Base-by-base conservation (phyloP, 2,797 vertebrate species). In the Clamator glandarius region DNA sequence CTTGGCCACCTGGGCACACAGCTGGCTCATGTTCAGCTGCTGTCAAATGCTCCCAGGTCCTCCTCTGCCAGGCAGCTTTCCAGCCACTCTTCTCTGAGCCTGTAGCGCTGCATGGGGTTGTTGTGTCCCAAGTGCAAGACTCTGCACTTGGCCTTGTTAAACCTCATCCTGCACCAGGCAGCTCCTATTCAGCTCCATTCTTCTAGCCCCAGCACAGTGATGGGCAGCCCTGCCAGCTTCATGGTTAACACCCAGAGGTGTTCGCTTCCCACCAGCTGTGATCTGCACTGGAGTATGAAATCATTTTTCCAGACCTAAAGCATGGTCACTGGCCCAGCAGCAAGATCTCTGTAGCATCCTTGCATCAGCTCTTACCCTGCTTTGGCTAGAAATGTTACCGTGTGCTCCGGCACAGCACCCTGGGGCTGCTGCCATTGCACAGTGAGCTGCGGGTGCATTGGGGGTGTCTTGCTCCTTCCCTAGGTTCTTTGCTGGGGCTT, bases 211-310 rank as follows among this genome's bases (percentile, higher is more conserved):
- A 11, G 63, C 20, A 3, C 31, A 17, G 74, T 11, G 11, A 11
- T 2, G 44, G 61, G 61, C 52, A 29, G 58, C 67, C 20, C 75
- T 11, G 75, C 5, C 85, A 7, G 67, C 64, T 69, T 31, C 31
- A 42, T 11, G 59, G 15, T 1, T 33, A 83, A 35, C 11, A 11
- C 51, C 57, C 5, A 17, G 23, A 54, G 8, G 31, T 31, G 35
- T 2, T 74, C 24, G 0, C 15, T 62, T 41, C 1, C 5, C 29
- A 41, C 35, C n/a, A 21, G 69, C 82, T 26, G n/a, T 8, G 59
- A 35, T 8, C n/a, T 0, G 1, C 28, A 1, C 31, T 12, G 44
- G 48, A 68, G 39, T 2, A 39, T 2, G 57, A 29, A 73, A 66
- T 42, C 2, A 11, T 76, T 67, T 62, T 77, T 50, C 62, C 23